Percentiles rank a stretch among this genome's conserved stretches.
Evolutionary conservation across 2,113 vertebrate genomes (phyloP).

Genomic region (Campylomormyrus numenius): DNA sequence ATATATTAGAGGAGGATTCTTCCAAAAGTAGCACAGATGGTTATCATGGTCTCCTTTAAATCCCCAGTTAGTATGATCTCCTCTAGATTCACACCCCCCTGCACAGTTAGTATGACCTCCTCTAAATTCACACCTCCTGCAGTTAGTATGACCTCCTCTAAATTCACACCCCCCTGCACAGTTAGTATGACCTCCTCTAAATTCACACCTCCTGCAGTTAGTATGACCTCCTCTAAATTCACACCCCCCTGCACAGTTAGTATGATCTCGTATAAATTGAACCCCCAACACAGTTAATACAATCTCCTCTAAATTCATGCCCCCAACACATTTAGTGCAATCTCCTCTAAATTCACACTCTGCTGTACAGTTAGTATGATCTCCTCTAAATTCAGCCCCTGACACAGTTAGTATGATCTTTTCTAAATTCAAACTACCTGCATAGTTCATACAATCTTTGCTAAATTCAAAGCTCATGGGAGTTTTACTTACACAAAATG

Average conservation of each 20-base stretch:
- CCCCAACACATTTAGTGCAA: background rate
- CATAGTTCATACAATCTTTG: background rate
- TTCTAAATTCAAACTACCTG: background rate
- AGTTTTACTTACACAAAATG: too few relatives aligned
- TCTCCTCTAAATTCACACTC: background rate
- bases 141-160: background rate
- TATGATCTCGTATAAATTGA: background rate
- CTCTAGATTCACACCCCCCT: background rate
- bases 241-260: background rate
- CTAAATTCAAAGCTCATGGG: background rate
- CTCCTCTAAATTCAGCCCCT: background rate
- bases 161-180: background rate
- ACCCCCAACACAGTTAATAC: background rate
- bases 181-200: background rate
- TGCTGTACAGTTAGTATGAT: background rate
- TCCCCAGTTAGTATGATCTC: background rate
- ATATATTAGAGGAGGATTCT: background rate
- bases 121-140: background rate
- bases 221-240: background rate
- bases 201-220: background rate
- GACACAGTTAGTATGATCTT: background rate
- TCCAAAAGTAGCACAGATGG: slow-evolving; percentile 4
- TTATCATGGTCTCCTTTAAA: background rate
- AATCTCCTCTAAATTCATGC: background rate
- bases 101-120: background rate